phyloP scores from a whole-genome alignment of 2,888 invertebrate species.

The Argyresthia goedartella region DNA sequence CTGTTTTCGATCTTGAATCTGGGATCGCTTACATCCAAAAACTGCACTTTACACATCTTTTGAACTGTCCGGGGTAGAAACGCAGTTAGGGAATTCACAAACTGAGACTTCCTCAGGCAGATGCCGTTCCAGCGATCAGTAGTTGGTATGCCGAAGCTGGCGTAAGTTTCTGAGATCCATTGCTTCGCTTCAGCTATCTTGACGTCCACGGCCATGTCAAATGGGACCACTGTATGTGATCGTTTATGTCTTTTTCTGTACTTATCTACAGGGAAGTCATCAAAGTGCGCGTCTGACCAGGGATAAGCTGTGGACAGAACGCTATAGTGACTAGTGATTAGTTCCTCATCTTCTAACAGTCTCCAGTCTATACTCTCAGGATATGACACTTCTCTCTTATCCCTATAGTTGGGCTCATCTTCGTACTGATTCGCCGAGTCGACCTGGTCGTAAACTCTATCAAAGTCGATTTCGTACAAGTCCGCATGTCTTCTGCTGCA shows the following conservation, averaged over 20 bases:
- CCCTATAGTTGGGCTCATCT: slow-evolving; percentile 42
- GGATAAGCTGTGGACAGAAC: slow-evolving; percentile 64
- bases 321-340: slow-evolving; percentile 59
- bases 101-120: slow-evolving; percentile 83
- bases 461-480: slow-evolving; percentile 70
- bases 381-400: slow-evolving; percentile 39
- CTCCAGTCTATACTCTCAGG: slow-evolving; percentile 56
- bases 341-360: slow-evolving; percentile 52
- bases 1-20: slow-evolving; percentile 81
- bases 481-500: slow-evolving; percentile 77
- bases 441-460: slow-evolving; percentile 67
- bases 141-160: slow-evolving; percentile 89
- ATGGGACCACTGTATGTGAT: slow-evolving; percentile 47
- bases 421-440: slow-evolving; percentile 55
- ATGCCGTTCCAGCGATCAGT: slow-evolving; percentile 85
- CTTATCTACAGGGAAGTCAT: slow-evolving; percentile 58
- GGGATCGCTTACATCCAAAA: slow-evolving; percentile 83
- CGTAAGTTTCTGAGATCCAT: slow-evolving; percentile 89
- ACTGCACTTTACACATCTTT: slow-evolving; percentile 80
- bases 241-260: slow-evolving; percentile 67
- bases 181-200: slow-evolving; percentile 83
- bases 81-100: slow-evolving; percentile 82
- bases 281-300: slow-evolving; percentile 64
- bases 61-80: slow-evolving; percentile 82
- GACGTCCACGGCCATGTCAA: slow-evolving; percentile 74